Evolutionary conservation across 2,113 vertebrate genomes (phyloP), one percentile per base, ranked within the genome.

Genomic region (Tyrannus savana): DNA sequence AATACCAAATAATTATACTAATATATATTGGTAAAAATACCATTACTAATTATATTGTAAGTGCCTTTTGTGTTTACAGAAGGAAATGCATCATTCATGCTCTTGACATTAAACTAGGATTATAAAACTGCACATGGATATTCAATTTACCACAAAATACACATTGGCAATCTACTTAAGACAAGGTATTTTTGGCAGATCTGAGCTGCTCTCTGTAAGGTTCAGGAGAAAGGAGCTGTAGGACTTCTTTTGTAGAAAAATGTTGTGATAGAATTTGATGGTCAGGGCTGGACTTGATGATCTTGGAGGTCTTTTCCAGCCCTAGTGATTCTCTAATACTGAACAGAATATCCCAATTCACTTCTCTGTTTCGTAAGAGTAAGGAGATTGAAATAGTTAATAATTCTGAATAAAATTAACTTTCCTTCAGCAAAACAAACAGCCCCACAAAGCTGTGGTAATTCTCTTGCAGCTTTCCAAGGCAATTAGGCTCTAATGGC

Each of bases 401-500:
- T 82, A 85, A 82, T 67, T 83, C 12, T 24, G 87, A 68, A 72
- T 71, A 15, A 88, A 90, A 83, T 35, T 35, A 71, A 88, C 75
- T 74, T 80, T 88, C 76, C 83, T 87, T 71, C 39, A 63, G 87
- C 52, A 44, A 71, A 91, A 42, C 67, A 71, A 84, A 58, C 37
- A 53, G 25, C 47, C 62, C 19, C 33, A 71, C 67, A 62, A 62
- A 53, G 31, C 67, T 63, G 31, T 52, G 72, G 76, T 80, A 88
- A 91, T 95, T 91, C 90, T 91, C 78, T 66, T 47, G 59, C 93
- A 96, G 94, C 92, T 78, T 83, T 94, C 91, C 95, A 86, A 84
- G 77, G 86, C 90, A 96, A 96, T 96, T 95, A 97, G 35, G 55
- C 16, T 2, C 58, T 95, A 96, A 97, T 94, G 92, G 84, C 89